Conservation (phyloP, 2,113 vertebrate genomes). For the Rhabdornis inornatus region DNA sequence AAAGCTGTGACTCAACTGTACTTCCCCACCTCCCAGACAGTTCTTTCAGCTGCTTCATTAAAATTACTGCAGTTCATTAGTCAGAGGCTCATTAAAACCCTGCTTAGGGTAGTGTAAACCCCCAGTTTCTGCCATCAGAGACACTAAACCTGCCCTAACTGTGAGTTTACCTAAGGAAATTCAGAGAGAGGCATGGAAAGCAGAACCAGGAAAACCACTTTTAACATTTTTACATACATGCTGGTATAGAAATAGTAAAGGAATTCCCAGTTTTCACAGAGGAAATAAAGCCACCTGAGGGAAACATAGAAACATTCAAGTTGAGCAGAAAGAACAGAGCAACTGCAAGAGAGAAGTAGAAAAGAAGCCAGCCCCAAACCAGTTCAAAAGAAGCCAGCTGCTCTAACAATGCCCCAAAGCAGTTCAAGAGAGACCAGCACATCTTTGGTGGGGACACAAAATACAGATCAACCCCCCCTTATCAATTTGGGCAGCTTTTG, state of each 20-base stretch:
- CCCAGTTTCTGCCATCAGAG: not conserved
- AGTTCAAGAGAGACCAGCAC: not conserved
- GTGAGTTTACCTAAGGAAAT: not conserved
- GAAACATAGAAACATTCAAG: not conserved
- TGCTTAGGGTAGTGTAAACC: not conserved
- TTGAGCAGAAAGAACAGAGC: slow-evolving; percentile 14
- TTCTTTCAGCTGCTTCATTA: not conserved
- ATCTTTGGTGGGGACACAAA: not conserved
- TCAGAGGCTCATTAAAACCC: not conserved
- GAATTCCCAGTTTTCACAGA: slow-evolving; percentile 39
- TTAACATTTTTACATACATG: not conserved
- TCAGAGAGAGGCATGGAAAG: not conserved
- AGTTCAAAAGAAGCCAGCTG: not conserved
- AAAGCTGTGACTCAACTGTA: not conserved
- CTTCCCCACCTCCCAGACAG: not conserved
- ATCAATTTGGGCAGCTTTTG: not conserved
- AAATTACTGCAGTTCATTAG: not conserved
- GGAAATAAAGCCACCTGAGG: slow-evolving; percentile 29
- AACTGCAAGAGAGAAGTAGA: not conserved
- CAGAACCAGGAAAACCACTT: not conserved
- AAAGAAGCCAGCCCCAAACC: not conserved
- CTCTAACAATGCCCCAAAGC: not conserved
- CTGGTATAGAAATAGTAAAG: not conserved
- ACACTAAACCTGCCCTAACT: not conserved
- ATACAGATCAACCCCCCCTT: not conserved